phyloP scores from a whole-genome alignment of 2,113 vertebrate species.

The Brachyhypopomus gauderio region DNA sequence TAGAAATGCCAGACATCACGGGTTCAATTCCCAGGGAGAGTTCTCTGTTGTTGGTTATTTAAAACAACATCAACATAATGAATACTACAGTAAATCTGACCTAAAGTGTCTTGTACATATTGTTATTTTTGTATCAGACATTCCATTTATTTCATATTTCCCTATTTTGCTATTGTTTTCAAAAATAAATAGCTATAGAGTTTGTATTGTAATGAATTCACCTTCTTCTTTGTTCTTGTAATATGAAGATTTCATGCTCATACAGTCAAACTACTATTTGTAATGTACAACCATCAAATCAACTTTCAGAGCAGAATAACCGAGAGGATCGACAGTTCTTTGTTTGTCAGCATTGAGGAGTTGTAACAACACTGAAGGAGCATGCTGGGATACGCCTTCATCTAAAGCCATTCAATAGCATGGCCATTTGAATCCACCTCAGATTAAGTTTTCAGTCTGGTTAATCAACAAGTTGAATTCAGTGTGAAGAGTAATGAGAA shows the following conservation, averaged over 20 bases:
- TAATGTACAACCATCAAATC: background rate
- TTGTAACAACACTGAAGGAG: conserved; percentile 29
- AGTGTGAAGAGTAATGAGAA: conserved; percentile 74
- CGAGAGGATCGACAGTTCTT: background rate
- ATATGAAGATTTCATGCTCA: background rate
- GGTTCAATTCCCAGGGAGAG: too few species aligned
- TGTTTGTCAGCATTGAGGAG: conserved; percentile 36
- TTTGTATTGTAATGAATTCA: conserved; percentile 15
- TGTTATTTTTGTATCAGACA: background rate
- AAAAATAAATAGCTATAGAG: background rate
- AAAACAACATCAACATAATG: background rate
- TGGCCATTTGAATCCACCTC: conserved; percentile 50
- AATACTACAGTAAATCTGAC: background rate
- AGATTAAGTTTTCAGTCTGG: conserved; percentile 68
- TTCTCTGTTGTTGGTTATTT: background rate
- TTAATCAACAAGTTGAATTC: conserved; percentile 79
- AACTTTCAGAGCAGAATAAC: background rate
- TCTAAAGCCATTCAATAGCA: conserved; percentile 48
- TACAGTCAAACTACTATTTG: conserved; percentile 8
- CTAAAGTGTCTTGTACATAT: background rate
- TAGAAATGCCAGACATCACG: too few species aligned
- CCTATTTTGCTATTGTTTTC: background rate
- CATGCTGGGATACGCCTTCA: conserved; percentile 55
- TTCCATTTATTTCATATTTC: background rate
- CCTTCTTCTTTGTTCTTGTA: background rate